Evolutionary conservation across 2,113 vertebrate species (phyloP), one percentile per base, ranked within the genome.

Genomic region (Rhinolophus ferrumequinum): DNA sequence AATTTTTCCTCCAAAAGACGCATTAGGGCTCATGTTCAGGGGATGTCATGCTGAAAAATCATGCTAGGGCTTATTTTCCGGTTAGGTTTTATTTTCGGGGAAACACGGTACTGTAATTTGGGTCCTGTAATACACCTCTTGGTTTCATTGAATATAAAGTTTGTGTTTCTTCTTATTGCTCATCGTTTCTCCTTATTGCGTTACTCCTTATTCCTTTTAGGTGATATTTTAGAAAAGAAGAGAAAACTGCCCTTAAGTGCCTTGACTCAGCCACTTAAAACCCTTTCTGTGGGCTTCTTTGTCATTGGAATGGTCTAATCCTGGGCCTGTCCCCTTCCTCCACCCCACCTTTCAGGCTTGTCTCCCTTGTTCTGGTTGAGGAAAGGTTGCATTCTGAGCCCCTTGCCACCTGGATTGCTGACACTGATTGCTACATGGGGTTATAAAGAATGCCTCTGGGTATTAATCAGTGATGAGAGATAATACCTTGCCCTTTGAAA

Each of bases 401-500:
- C 21, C 41, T 84, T 90, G 33, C 60, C 13, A 26, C 69, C 47
- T 35, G 12, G 12, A 3, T 83, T 64, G 35, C 47, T 0, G 1
- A 75, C 12, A 54, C 47, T 47, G 41, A 70, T 14, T 44, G 56
- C 44, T 81, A 16, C 24, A 50, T 69, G 33, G 56, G 69, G 47
- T 56, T 90, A 26, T 21, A 66, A 87, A 92, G 21, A 54, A 89
- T 54, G 33, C 33, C 73, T 93, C 26, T 52, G 26, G 50, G 70
- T 75, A 88, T 87, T 96, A 52, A 76, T 96, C 50, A 56, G 26
- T 77, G 54, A 84, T 76, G 54, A 52, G 14, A 22, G 58, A 60
- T 14, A 52, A 79, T 73, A 75, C 41, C 41, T 92, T 94, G 64
- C 56, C 81, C 67, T 94, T 97, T 93, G 41, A 30, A 95, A 95